These are phyloP conservation scores for Cyprinodon brontotheroides DNA, from an alignment of 2,113 vertebrate genomes.

Conservation along the genomic window DNA sequence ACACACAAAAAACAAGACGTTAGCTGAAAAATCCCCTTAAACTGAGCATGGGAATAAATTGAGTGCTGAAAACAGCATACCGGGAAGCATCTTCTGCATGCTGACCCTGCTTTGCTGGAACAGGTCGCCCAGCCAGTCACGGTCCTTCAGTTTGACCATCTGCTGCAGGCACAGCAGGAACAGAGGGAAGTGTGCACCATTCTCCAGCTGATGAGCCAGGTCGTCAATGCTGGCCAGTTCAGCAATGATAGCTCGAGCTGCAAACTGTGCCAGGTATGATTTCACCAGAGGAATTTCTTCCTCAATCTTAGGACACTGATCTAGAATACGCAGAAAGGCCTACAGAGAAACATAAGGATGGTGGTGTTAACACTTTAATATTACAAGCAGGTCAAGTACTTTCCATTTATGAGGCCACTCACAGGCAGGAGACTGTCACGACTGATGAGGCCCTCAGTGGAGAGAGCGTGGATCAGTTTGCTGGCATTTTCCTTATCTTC, in stretches of 20 bases:
- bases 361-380: background rate
- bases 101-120: slow-evolving; percentile 98
- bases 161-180: slow-evolving; percentile 99
- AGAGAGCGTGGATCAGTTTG: slow-evolving; percentile 88
- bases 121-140: slow-evolving; percentile 94
- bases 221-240: slow-evolving; percentile 93
- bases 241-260: slow-evolving; percentile 90
- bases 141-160: slow-evolving; percentile 92
- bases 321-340: slow-evolving; percentile 91
- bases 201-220: slow-evolving; percentile 94
- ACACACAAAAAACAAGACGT: background rate
- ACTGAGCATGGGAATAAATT: background rate
- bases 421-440: slow-evolving; percentile 97
- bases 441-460: slow-evolving; percentile 88
- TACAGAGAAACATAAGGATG: slow-evolving; percentile 37
- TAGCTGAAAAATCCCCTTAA: background rate
- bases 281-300: slow-evolving; percentile 96
- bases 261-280: slow-evolving; percentile 97
- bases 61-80: slow-evolving; percentile 72
- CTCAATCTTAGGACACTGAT: slow-evolving; percentile 96
- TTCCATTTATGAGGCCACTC: slow-evolving; percentile 13
- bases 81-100: slow-evolving; percentile 99
- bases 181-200: slow-evolving; percentile 95
- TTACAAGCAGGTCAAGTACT: background rate
- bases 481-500: slow-evolving; percentile 94